A percentile compares a stretch with the other conserved stretches of the same genome.
These are phyloP conservation scores for Pogonomyrmex californicus DNA, from an alignment of 1,140 invertebrate species.

Conservation along the genomic window DNA sequence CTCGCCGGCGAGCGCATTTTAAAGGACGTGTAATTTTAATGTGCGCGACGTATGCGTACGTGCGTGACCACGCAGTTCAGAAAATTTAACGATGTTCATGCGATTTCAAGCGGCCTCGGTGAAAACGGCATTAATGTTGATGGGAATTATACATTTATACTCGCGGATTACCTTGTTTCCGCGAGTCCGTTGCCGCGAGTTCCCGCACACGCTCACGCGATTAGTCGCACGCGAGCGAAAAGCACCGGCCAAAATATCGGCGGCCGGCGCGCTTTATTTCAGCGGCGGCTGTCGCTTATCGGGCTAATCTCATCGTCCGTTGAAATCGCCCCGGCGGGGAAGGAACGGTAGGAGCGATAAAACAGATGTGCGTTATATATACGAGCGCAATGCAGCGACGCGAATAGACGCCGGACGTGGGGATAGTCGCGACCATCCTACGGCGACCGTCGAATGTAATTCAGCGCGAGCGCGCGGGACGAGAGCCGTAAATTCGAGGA, in stretches of 20 bases:
- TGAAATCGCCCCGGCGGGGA: slow-evolving; percentile 33
- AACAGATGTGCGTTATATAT: slow-evolving; percentile 22
- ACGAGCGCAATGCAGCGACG: neutral
- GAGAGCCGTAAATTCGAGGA: slow-evolving; percentile 66
- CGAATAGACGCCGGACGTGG: slow-evolving; percentile 30
- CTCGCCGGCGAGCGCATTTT: neutral
- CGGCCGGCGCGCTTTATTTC: slow-evolving; percentile 51
- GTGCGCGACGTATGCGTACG: too few relatives aligned
- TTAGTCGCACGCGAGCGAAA: slow-evolving; percentile 55
- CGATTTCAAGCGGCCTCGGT: slow-evolving; percentile 9
- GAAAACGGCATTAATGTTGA: slow-evolving; percentile 46
- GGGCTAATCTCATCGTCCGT: slow-evolving; percentile 60
- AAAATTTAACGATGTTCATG: slow-evolving; percentile 37
- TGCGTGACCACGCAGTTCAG: slow-evolving; percentile 3
- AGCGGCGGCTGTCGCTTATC: slow-evolving; percentile 39
- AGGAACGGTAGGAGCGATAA: slow-evolving; percentile 8
- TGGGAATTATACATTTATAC: slow-evolving; percentile 61
- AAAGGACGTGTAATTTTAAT: neutral
- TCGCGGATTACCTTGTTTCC: slow-evolving; percentile 56
- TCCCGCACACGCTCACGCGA: slow-evolving; percentile 50
- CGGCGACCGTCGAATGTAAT: slow-evolving; percentile 53
- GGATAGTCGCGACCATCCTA: slow-evolving; percentile 37
- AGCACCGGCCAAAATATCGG: slow-evolving; percentile 25
- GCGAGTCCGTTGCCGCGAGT: slow-evolving; percentile 21
- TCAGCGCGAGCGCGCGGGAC: slow-evolving; percentile 39